Evolutionary conservation across 2,797 vertebrate species (phyloP), one percentile per base, ranked within the genome.

Genomic region (Cichlasoma orientale): DNA sequence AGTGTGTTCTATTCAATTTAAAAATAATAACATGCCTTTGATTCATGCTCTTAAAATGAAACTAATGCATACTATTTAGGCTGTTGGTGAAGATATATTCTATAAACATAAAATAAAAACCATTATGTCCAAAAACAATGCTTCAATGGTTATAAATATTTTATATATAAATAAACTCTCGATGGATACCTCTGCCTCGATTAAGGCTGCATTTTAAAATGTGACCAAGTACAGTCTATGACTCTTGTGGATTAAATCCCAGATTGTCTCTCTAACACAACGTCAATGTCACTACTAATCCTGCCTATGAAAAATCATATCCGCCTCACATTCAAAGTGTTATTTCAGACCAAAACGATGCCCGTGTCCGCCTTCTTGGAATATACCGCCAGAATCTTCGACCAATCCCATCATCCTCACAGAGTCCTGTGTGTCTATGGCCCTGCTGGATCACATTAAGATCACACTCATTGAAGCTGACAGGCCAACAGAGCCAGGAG

Each of bases 391-490:
- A 27, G 61, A 80, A 82, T 72, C 78, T 82, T 71, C 9, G 14
- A 90, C 83, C 91, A 84, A 91, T 89, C 79, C 81, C 78, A 74
- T 78, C 55, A 56, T 74, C 68, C 83, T 91, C 81, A 54, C 72
- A 38, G 82, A 75, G 76, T 57, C 52, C 27, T 1, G 56, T 44
- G 85, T 86, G 82, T 89, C 82, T 77, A 74, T 63, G 16, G 83
- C 33, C 76, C 84, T 89, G 92, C 84, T 92, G 83, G 41, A 91
- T 94, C 91, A 88, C 79, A 91, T 93, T 83, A 93, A 56, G 71
- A 63, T 90, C 87, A 91, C 19, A 0, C 66, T 91, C 83, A 91
- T 90, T 21, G 77, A 70, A 79, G 84, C 73, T 75, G 92, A 93
- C 91, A 86, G 88, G 76, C 58, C 79, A 76, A 75, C 86, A 29